These are phyloP conservation scores for Coecobrya sp. DNA, from an alignment of 2,888 invertebrate species.

Conservation along the genomic window DNA sequence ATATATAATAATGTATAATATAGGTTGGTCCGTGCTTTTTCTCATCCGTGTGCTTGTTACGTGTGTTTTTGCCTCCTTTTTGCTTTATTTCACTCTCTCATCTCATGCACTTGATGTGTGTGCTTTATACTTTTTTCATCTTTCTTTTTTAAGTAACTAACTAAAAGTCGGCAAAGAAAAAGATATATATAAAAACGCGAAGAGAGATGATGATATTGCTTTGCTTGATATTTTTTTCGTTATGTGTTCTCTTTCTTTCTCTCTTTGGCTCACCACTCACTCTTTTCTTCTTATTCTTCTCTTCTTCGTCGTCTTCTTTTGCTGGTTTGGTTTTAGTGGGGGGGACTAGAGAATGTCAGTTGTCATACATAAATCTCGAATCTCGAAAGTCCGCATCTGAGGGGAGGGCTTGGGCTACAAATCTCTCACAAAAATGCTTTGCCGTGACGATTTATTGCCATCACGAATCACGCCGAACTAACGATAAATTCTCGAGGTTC, in stretches of 20 bases:
- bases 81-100: slow-evolving; percentile 75
- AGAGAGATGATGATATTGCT: slow-evolving; percentile 79
- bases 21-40: slow-evolving; percentile 77
- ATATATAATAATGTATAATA: slow-evolving; percentile 65
- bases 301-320: slow-evolving; percentile 80
- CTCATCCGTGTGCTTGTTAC: slow-evolving; percentile 49
- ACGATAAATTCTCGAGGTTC: slow-evolving; percentile 85
- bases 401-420: slow-evolving; percentile 84
- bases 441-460: slow-evolving; percentile 85
- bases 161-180: slow-evolving; percentile 79
- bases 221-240: slow-evolving; percentile 82
- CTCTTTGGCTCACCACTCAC: slow-evolving; percentile 78
- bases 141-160: slow-evolving; percentile 79
- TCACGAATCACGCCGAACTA: slow-evolving; percentile 86
- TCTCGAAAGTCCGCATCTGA: slow-evolving; percentile 84
- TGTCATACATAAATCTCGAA: slow-evolving; percentile 85
- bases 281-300: slow-evolving; percentile 70
- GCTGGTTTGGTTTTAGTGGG: slow-evolving; percentile 82
- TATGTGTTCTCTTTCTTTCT: slow-evolving; percentile 80
- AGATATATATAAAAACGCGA: slow-evolving; percentile 73
- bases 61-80: slow-evolving; percentile 63
- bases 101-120: slow-evolving; percentile 71
- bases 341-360: slow-evolving; percentile 85
- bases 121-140: slow-evolving; percentile 80
- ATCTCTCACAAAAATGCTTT: slow-evolving; percentile 86